A percentile compares a stretch with the other conserved stretches of the same genome.
Evolutionary conservation across 2,113 vertebrate species (phyloP).

Genomic region (Eleginops maclovinus): DNA sequence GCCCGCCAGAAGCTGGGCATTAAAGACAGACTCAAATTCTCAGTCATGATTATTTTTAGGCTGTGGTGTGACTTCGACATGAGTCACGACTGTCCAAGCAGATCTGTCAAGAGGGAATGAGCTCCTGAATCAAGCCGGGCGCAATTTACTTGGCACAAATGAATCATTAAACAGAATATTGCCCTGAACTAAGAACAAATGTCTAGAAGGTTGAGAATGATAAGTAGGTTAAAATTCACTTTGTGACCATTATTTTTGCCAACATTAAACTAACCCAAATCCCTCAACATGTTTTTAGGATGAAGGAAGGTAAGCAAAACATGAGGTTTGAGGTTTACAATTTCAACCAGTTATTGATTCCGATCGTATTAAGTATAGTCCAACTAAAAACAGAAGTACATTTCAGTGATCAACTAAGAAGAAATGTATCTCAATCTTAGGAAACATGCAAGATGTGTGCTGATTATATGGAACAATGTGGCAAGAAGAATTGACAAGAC

Average conservation of each 20-base stretch:
- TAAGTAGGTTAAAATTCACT: background rate
- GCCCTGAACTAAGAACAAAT: constrained; percentile 16
- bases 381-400: background rate
- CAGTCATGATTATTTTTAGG: constrained; percentile 61
- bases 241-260: background rate
- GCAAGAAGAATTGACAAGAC: background rate
- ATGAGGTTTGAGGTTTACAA: background rate
- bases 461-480: background rate
- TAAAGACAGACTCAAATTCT: constrained; percentile 29
- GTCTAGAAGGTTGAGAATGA: constrained; percentile 7
- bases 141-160: constrained; percentile 37
- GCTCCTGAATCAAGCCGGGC: constrained; percentile 32
- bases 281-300: background rate
- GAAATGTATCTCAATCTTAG: background rate
- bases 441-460: background rate
- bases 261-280: background rate
- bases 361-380: background rate
- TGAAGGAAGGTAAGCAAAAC: constrained; percentile 2
- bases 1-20: constrained; percentile 36
- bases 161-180: constrained; percentile 36
- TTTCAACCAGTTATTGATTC: background rate
- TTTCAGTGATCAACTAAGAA: background rate
- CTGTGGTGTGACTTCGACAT: constrained; percentile 50
- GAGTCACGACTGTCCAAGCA: constrained; percentile 62
- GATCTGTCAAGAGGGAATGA: constrained; percentile 56